Evolutionary conservation across 1,140 invertebrate species (phyloP).

Genomic region (Bombus fervidus): DNA sequence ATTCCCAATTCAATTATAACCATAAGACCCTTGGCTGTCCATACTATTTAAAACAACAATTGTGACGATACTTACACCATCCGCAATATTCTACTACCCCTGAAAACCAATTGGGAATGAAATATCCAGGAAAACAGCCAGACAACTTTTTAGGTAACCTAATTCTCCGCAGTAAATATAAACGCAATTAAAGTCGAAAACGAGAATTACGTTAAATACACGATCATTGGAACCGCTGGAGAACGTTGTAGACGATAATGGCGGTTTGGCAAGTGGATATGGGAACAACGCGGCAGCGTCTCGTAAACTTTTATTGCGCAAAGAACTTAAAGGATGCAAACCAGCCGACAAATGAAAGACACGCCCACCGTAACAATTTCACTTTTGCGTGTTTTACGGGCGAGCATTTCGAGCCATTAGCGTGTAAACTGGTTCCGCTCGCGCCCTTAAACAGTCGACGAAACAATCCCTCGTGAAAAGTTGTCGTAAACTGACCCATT

Average conservation of each 20-base stretch:
- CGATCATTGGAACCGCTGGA: neutral
- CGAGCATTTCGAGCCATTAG: slow-evolving; percentile 23
- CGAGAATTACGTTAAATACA: too few species aligned
- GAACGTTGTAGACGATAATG: neutral
- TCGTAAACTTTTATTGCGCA: slow-evolving; percentile 48
- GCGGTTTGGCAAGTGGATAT: neutral
- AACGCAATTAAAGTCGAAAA: neutral
- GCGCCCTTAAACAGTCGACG: too few species aligned
- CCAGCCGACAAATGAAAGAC: slow-evolving; percentile 27
- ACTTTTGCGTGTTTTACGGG: slow-evolving; percentile 48
- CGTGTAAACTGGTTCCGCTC: neutral
- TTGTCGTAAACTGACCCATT: slow-evolving; percentile 50
- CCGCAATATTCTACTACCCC: too few species aligned
- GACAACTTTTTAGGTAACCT: neutral
- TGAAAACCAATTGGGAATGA: neutral
- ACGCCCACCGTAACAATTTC: slow-evolving; percentile 33
- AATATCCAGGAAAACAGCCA: neutral
- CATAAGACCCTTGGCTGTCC: too few species aligned
- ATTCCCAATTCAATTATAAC: too few species aligned
- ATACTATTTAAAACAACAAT: too few species aligned
- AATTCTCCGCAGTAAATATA: too few species aligned
- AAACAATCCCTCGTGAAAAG: neutral
- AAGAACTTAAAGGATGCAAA: slow-evolving; percentile 40
- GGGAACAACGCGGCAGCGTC: neutral
- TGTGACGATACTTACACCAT: too few species aligned